Evolutionary conservation across 2,888 invertebrate genomes (phyloP).

Genomic region (Chalcis sispes): DNA sequence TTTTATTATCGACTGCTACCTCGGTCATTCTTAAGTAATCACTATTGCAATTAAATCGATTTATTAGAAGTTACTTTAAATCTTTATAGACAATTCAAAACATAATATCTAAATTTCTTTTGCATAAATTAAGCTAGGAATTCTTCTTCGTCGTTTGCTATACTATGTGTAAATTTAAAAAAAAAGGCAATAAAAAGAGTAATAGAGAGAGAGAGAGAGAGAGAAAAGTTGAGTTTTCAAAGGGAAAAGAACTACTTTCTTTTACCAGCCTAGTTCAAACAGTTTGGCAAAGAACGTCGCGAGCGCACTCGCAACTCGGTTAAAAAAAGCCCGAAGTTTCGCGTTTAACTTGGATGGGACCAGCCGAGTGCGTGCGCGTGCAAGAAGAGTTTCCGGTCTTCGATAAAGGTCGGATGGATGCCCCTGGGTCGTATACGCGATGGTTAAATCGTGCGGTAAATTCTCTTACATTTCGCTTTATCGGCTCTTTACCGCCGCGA

Average conservation of each 20-base stretch:
- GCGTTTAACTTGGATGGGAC: conserved; percentile 38
- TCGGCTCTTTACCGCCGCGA: conserved; percentile 30
- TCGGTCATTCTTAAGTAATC: no score
- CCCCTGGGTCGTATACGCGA: conserved; percentile 59
- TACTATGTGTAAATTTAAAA: no score
- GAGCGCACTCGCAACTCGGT: conserved; percentile 47
- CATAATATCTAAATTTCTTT: no score
- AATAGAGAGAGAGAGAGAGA: conserved; percentile 2
- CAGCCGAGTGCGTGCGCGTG: not conserved
- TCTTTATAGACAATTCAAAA: no score
- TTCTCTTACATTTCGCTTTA: conserved; percentile 71
- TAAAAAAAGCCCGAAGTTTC: conserved; percentile 52
- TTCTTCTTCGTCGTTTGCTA: no score
- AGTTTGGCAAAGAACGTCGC: conserved; percentile 50
- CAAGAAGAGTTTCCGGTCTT: conserved; percentile 25
- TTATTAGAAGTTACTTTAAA: no score
- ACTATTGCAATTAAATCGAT: no score
- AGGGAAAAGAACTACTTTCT: conserved; percentile 23
- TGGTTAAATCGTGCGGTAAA: conserved; percentile 73
- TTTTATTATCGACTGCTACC: no score
- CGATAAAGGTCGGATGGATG: conserved; percentile 61
- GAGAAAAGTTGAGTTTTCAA: conserved; percentile 42
- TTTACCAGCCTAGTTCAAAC: conserved; percentile 49
- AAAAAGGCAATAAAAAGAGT: conserved; percentile 3
- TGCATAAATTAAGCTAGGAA: no score